phyloP scores from a whole-genome alignment of 1,140 invertebrate genomes.

The Pseudomyrmex dendroicus region DNA sequence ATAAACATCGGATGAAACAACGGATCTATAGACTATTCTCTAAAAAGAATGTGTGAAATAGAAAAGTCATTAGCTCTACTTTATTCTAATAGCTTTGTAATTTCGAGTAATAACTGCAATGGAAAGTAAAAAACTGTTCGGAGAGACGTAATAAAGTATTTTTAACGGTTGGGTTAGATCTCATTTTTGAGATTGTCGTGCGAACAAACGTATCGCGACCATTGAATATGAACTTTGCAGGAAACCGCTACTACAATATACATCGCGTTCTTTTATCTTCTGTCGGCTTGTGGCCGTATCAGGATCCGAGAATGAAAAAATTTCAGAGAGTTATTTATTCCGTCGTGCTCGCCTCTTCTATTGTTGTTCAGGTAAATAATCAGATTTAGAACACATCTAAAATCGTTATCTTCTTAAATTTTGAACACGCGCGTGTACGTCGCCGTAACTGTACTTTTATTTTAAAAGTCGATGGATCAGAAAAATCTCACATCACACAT shows the following conservation, averaged over 20 bases:
- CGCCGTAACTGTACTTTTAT: too few relatives aligned
- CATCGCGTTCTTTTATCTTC: conserved; percentile 29
- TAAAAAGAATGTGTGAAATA: too few relatives aligned
- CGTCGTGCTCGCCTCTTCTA: conserved; percentile 3
- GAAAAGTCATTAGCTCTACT: too few relatives aligned
- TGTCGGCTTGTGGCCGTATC: conserved; percentile 40
- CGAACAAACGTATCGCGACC: not conserved
- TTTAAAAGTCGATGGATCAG: too few relatives aligned
- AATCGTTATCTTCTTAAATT: too few relatives aligned
- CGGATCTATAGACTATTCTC: not conserved
- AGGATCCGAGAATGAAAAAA: not conserved
- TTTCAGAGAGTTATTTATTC: conserved; percentile 28
- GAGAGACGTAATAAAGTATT: conserved; percentile 11
- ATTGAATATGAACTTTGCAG: conserved; percentile 13
- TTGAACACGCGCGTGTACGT: too few relatives aligned
- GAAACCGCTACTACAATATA: conserved; percentile 28
- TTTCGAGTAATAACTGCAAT: conserved; percentile 28
- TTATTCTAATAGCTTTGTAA: not conserved
- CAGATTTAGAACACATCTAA: not conserved
- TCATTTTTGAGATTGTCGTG: not conserved
- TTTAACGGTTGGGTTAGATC: not conserved
- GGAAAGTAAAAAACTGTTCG: not conserved
- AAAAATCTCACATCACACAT: too few relatives aligned
- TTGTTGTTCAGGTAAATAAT: conserved; percentile 33
- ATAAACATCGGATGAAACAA: not conserved